Conservation (phyloP, 2,888 invertebrate genomes). For the Disparrhopalites patrizii region DNA sequence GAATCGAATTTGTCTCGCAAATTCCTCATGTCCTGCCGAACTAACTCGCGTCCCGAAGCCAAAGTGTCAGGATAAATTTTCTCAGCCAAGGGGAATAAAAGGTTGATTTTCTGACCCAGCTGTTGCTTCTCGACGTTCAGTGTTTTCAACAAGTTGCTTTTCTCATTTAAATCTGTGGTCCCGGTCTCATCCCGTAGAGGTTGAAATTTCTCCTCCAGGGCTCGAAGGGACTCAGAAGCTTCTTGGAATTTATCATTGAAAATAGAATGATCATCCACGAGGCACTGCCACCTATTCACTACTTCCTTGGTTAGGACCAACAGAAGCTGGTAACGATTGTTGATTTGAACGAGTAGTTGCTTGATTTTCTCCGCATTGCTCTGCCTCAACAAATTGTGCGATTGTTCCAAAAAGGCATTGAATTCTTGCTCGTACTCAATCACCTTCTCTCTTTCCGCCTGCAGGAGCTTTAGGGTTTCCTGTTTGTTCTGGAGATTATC, state of each 20-base stretch:
- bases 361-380: constrained; percentile 82
- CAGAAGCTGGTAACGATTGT: constrained; percentile 75
- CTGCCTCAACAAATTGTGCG: constrained; percentile 77
- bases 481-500: constrained; percentile 77
- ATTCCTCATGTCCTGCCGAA: constrained; percentile 76
- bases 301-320: constrained; percentile 79
- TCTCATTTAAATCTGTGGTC: constrained; percentile 54
- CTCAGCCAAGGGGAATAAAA: constrained; percentile 74
- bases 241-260: constrained; percentile 72
- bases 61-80: constrained; percentile 89
- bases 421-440: constrained; percentile 76
- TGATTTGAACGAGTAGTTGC: constrained; percentile 82
- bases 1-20: constrained; percentile 61
- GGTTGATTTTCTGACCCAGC: constrained; percentile 72
- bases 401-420: constrained; percentile 81
- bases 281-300: constrained; percentile 74
- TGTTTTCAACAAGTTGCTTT: constrained; percentile 55
- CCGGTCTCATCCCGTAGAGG: constrained; percentile 61
- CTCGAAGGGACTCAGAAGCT: constrained; percentile 71
- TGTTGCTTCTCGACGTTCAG: constrained; percentile 71
- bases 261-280: constrained; percentile 76
- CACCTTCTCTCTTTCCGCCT: constrained; percentile 70
- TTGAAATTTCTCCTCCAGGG: constrained; percentile 68
- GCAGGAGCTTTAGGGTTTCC: constrained; percentile 66
- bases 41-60: constrained; percentile 80